Conservation (phyloP, 2,113 vertebrate species). For the Sylvia atricapilla region DNA sequence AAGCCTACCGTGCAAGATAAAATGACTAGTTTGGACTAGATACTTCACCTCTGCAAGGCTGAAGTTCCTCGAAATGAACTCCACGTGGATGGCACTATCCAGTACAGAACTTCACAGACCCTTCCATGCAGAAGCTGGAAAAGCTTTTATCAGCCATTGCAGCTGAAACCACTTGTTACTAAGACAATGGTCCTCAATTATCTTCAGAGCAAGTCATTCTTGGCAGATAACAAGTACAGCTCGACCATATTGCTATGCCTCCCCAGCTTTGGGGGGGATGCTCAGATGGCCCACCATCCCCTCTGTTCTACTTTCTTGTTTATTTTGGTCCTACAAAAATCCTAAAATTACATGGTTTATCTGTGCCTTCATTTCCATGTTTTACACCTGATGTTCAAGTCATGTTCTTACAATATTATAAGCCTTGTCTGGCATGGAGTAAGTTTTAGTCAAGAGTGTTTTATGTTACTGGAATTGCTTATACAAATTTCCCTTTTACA, state of each 20-base stretch:
- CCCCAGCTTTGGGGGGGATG: background rate
- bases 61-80: background rate
- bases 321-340: background rate
- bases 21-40: background rate
- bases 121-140: background rate
- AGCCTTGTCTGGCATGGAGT: background rate
- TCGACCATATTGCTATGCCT: background rate
- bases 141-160: background rate
- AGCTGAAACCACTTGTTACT: background rate
- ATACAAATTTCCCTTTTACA: background rate
- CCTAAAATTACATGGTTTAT: background rate
- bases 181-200: background rate
- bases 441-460: background rate
- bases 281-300: background rate
- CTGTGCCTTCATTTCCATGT: background rate
- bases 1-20: background rate
- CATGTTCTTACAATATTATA: background rate
- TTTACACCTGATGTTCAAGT: background rate
- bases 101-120: background rate
- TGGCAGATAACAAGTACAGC: background rate
- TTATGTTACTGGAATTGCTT: background rate
- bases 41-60: background rate
- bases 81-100: background rate
- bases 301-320: background rate
- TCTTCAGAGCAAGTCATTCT: background rate